These are phyloP conservation scores for Prunella fulvescens DNA, from an alignment of 2,113 vertebrate genomes.

Conservation along the genomic window DNA sequence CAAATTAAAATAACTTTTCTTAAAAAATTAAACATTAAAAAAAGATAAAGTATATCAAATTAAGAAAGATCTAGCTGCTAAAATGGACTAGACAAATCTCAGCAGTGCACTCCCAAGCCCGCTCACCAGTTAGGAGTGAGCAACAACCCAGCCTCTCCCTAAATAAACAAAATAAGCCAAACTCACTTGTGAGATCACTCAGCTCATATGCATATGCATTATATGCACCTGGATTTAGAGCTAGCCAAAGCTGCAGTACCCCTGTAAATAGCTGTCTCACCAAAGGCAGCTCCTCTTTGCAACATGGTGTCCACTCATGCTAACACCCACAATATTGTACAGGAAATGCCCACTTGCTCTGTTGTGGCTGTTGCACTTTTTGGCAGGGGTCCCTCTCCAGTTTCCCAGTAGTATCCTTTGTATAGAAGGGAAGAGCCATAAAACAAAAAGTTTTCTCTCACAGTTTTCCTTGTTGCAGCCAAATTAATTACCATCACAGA, in stretches of 20 bases:
- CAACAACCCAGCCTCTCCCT: background rate
- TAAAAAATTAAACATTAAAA: too few species aligned
- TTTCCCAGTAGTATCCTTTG: background rate
- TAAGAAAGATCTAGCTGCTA: background rate
- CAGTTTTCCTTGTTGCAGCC: background rate
- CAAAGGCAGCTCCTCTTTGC: background rate
- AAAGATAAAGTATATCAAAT: background rate
- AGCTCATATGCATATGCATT: background rate
- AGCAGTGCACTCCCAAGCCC: background rate
- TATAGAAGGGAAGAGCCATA: background rate
- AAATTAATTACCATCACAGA: background rate
- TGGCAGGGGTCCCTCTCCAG: background rate
- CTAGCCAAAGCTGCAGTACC: background rate
- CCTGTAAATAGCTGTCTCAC: background rate
- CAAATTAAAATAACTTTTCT: background rate
- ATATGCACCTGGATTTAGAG: background rate
- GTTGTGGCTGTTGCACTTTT: background rate
- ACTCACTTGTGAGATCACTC: background rate
- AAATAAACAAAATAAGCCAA: background rate
- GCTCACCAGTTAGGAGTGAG: background rate
- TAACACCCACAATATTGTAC: background rate
- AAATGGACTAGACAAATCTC: fast-evolving
- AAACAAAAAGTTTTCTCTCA: background rate
- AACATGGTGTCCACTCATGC: background rate
- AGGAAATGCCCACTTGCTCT: background rate